Conservation (phyloP, 2,113 vertebrate genomes). For the Trichechus manatus region DNA sequence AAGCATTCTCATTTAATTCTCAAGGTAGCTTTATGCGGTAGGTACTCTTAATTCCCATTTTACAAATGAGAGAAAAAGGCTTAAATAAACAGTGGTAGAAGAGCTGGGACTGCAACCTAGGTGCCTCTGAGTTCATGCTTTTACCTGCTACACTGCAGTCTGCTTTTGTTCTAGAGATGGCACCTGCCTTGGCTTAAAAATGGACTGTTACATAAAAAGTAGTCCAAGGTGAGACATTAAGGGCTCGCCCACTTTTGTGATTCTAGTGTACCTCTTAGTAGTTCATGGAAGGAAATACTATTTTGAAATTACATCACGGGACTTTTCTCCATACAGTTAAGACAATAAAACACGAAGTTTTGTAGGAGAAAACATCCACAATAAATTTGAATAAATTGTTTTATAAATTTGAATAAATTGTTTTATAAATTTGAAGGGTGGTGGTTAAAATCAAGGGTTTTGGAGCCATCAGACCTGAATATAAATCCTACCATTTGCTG, state of each 20-base stretch:
- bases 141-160: neutral
- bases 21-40: neutral
- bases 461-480: neutral
- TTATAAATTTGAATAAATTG: neutral
- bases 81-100: neutral
- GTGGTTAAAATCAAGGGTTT: neutral
- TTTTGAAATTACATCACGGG: neutral
- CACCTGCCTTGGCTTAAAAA: neutral
- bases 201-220: neutral
- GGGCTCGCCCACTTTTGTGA: neutral
- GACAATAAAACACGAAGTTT: neutral
- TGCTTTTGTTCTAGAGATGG: neutral
- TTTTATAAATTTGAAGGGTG: neutral
- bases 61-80: neutral
- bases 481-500: neutral
- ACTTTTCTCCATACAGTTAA: neutral
- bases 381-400: too few species aligned
- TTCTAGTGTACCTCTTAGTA: neutral
- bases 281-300: neutral
- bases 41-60: neutral
- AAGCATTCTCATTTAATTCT: neutral
- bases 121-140: neutral
- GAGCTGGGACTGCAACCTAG: neutral
- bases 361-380: neutral
- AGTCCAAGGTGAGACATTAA: neutral